phyloP scores from a whole-genome alignment of 1,140 invertebrate species.

The Centruroides sculpturatus region DNA sequence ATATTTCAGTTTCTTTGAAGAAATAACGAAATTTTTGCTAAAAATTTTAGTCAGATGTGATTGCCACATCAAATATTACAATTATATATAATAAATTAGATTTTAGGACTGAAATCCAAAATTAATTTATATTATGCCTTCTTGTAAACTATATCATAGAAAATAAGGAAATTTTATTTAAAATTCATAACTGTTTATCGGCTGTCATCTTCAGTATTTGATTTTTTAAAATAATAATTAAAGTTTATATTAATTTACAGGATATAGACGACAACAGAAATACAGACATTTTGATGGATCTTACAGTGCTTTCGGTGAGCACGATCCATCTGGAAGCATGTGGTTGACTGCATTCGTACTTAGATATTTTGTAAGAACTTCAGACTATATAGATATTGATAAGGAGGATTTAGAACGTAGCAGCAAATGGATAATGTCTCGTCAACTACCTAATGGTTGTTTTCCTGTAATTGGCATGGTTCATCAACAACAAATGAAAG shows the following conservation, averaged over 20 bases:
- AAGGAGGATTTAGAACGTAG: neutral
- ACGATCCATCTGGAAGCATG: conserved; percentile 47
- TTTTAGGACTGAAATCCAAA: no score
- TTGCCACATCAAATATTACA: no score
- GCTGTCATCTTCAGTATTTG: no score
- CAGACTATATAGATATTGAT: neutral
- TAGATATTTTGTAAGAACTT: conserved; percentile 49
- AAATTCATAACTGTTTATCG: no score
- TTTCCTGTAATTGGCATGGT: neutral
- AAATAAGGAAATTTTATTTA: no score
- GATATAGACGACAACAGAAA: neutral
- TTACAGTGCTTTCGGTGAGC: conserved; percentile 60
- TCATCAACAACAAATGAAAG: conserved; percentile 1
- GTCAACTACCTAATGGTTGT: neutral
- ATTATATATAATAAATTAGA: no score
- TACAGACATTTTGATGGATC: conserved; percentile 58
- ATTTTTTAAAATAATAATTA: no score
- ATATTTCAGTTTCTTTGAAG: no score
- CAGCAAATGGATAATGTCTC: neutral
- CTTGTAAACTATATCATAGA: no score
- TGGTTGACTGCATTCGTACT: conserved; percentile 71
- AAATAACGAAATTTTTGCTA: no score
- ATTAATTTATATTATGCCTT: no score
- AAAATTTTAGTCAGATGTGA: no score
- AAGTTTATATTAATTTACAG: neutral